A percentile compares a stretch with the other conserved stretches of the same genome.
Evolutionary conservation across 2,113 vertebrate genomes (phyloP).

Genomic region (Cichladusa arquata): DNA sequence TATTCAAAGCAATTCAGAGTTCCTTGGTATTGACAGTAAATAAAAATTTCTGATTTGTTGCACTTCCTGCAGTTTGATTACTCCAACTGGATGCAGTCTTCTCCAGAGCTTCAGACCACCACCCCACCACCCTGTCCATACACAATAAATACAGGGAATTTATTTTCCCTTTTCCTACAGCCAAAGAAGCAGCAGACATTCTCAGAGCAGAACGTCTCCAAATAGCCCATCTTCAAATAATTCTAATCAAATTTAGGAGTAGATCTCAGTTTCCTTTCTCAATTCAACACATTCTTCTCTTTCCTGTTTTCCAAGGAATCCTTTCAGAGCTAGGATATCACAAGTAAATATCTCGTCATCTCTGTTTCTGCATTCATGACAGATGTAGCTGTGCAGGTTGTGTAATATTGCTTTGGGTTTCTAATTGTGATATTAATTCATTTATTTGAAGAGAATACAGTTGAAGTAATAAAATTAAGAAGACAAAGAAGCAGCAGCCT

Average conservation of each 20-base stretch:
- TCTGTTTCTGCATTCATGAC: background rate
- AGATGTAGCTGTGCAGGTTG: background rate
- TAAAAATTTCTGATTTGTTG: background rate
- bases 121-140: background rate
- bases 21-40: background rate
- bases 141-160: background rate
- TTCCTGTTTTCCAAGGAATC: background rate
- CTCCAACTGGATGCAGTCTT: background rate
- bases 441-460: constrained; percentile 14
- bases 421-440: constrained; percentile 28
- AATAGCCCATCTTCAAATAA: background rate
- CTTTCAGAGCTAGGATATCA: background rate
- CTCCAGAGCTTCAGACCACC: background rate
- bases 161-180: background rate
- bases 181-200: background rate
- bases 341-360: background rate
- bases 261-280: background rate
- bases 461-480: constrained; percentile 20
- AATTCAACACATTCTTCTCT: background rate
- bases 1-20: background rate
- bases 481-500: background rate
- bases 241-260: background rate
- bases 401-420: background rate
- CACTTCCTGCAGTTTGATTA: background rate
- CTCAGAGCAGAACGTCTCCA: background rate